Evolutionary conservation across 2,113 vertebrate genomes (phyloP), one percentile per base, ranked within the genome.

Genomic region (Bungarus multicinctus): DNA sequence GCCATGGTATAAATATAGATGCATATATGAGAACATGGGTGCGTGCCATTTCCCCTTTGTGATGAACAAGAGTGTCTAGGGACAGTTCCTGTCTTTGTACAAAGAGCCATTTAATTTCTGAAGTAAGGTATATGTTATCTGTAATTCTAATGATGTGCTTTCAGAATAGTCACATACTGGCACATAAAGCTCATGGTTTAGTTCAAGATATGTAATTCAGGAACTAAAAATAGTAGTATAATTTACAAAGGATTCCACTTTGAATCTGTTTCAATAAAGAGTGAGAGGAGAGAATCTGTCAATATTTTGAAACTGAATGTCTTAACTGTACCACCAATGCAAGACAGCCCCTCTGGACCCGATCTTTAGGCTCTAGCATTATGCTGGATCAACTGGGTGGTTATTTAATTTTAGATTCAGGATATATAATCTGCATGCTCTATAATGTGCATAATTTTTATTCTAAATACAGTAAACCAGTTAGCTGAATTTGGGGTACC

Each of bases 161-260:
- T 90, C 60, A n/a, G 60, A 97, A 96, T 96, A 95, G 95, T 94
- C 95, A 95, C 0, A 0, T 91, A 89, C 39, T 95, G 92, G 92
- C 95, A 97, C 97, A 94, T 95, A 96, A 93, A 93, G 94, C 96
- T 95, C 52, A 93, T 94, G 93, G 92, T 96, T 95, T 95, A 93
- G 90, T 96, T 94, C 94, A 95, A n/a, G 95, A 64, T 95, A 55
- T 93, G 58, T 94, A 97, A 97, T 95, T 96, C 93, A 97, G 93
- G 96, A 97, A 96, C 96, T 97, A 95, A 95, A 89, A 97, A 96
- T 91, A 97, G 94, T 94, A 96, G 94, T 93, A 96, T 69, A 95
- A 96, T 96, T 95, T 96, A 93, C 95, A 94, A 97, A 97, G 95
- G 96, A 95, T 94, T 96, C 96, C 96, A 95, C 94, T 97, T 96